Base-by-base conservation (phyloP, 2,797 vertebrate species). In the Sebastes nivosus region DNA sequence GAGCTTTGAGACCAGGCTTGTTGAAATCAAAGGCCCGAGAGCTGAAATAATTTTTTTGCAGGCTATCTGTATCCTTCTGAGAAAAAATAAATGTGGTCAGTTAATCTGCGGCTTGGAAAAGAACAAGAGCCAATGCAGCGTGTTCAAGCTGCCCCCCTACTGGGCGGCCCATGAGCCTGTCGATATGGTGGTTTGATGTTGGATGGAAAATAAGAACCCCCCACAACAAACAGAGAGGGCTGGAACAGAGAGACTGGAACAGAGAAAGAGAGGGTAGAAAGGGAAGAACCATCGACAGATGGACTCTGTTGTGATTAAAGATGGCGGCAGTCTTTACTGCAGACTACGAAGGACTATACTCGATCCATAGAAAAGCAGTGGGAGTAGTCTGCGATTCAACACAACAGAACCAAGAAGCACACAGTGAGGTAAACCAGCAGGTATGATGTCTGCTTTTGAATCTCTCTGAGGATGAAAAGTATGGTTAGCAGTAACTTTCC, bases 271-370 rank as follows among this genome's bases (percentile, higher is more conserved):
- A 94, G 91, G 93, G 77, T 93, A 92, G 91, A 94, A 91, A 92
- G 92, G 92, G 91, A 94, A 94, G 94, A 93, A 92, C 92, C 93
- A 92, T 93, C 92, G 94, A 93, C 94, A 95, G 95, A 95, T 95
- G 94, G 95, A 96, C 92, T 93, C 91, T 92, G 92, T 91, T 90
- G 94, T 95, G 94, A 96, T 96, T 95, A 96, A 96, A 96, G 95
- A 96, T 96, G 96, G 96, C 96, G 96, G 92, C 95, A 87, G 85
- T 92, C 88, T 94, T 94, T 91, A 91, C 93, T 88, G 94, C 95
- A 96, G 95, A 96, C 94, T 95, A 92, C 95, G 95, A 94, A 95
- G 93, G 91, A 89, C 90, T 83, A 91, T 80, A 82, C 79, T 75
- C 86, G 87, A 91, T 92, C 87, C 86, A 69, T 84, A 93, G 88